Base-by-base conservation (phyloP, 2,888 invertebrate genomes). In the Drosophila neonasuta region DNA sequence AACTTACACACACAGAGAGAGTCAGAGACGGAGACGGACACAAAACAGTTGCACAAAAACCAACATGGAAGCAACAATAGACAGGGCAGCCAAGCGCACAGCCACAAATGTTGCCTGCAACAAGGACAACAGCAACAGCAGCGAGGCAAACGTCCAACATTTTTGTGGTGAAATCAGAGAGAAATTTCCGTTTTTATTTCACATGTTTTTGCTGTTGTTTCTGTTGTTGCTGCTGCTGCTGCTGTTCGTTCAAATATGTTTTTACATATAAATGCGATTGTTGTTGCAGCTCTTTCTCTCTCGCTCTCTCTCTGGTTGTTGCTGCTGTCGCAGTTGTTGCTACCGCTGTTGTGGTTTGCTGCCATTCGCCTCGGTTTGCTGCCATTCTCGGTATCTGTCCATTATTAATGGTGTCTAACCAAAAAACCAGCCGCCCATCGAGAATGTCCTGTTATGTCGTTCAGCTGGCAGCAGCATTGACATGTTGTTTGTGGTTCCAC, bases 131-230 rank as follows among this genome's bases (percentile, higher is more conserved):
- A 50, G 46, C 59, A 59, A 48, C 54, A 52, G 34, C 50, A 63
- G 6, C 55, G 46, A 54, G 45, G 50, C 51, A 56, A 64, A 62
- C 71, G 58, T 74, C 49, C 78, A 79, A 64, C 78, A 82, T 78
- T 83, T 83, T 75, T 83, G 82, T 83, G 86, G 82, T 83, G 72
- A 83, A 86, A 83, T 83, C 82, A 83, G 83, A 75, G 83, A 79
- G 72, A 85, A 79, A 82, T 82, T 82, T 82, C 68, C 82, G 74
- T 85, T 82, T 82, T 85, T 82, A 81, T 81, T 78, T 68, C 71
- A 73, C 71, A 73, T 74, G 61, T 69, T 56, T 58, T 77, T 67
- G 24, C 24, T 24, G 24, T 24, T 80, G 76, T 74, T 20, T 20
- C 20, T 20, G 20, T 17, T 17, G 3, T 77, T 67, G 24, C 24